Evolutionary conservation across 2,797 vertebrate genomes (phyloP).

Genomic region (Squalus acanthias): DNA sequence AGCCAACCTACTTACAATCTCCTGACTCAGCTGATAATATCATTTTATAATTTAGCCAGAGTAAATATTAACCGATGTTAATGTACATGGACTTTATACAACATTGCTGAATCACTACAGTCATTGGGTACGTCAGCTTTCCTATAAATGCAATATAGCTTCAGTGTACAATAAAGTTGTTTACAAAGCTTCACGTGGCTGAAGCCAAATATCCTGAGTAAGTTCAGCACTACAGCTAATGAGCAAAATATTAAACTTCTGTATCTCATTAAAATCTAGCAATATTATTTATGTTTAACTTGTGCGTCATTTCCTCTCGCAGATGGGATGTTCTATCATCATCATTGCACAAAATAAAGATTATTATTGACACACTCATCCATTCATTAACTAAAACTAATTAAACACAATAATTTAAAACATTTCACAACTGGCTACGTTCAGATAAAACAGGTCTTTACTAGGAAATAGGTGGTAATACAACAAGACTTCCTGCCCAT

Average conservation of each 20-base stretch:
- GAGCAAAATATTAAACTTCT: not conserved
- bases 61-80: not conserved
- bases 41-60: not conserved
- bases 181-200: not conserved
- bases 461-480: not conserved
- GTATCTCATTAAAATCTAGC: not conserved
- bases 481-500: not conserved
- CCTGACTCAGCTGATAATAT: not conserved
- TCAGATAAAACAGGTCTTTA: slow-evolving; percentile 8
- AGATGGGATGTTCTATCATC: not conserved
- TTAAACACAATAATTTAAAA: slow-evolving; percentile 8
- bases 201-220: slow-evolving; percentile 3
- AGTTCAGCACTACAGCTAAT: not conserved
- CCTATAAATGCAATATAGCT: not conserved
- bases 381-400: not conserved
- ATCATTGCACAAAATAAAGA: slow-evolving; percentile 18
- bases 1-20: not conserved
- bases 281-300: slow-evolving; percentile 28
- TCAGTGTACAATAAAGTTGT: not conserved
- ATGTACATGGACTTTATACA: not conserved
- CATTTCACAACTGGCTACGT: not conserved
- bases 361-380: not conserved
- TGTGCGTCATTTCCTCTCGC: slow-evolving; percentile 15
- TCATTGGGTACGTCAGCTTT: not conserved
- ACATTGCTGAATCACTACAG: not conserved